phyloP scores from a whole-genome alignment of 2,888 invertebrate genomes.

The Athalia circularis region DNA sequence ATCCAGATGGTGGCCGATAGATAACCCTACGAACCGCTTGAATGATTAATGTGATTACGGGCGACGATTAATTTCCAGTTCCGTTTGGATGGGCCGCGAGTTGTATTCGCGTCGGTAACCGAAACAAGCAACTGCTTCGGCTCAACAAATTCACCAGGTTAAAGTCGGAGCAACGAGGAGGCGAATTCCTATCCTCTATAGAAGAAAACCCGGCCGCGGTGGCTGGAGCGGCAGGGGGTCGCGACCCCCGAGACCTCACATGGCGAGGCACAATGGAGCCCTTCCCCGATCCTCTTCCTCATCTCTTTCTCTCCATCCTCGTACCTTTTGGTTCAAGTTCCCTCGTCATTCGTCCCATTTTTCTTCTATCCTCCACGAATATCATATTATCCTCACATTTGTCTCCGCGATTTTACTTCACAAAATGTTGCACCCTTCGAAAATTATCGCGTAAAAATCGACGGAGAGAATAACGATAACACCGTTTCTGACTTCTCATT shows the following conservation, averaged over 20 bases:
- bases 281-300: conserved; percentile 36
- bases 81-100: conserved; percentile 7
- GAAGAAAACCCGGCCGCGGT: conserved; percentile 31
- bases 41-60: conserved; percentile 21
- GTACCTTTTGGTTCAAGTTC: conserved; percentile 26
- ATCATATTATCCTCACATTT: not conserved
- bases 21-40: conserved; percentile 5
- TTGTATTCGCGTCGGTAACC: conserved; percentile 26
- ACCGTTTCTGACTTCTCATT: too few relatives aligned
- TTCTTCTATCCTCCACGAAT: conserved; percentile 20
- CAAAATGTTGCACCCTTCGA: too few relatives aligned
- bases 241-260: conserved; percentile 63
- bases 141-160: conserved; percentile 15
- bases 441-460: too few relatives aligned
- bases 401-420: too few relatives aligned
- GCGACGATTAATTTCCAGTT: conserved; percentile 28
- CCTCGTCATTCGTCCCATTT: conserved; percentile 8
- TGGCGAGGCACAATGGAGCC: conserved; percentile 62
- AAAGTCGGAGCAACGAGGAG: not conserved
- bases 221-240: conserved; percentile 61
- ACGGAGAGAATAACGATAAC: too few relatives aligned
- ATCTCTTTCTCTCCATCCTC: conserved; percentile 33
- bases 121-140: conserved; percentile 19
- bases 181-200: conserved; percentile 27
- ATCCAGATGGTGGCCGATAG: not conserved